These are phyloP conservation scores for Eupeodes latifasciatus DNA, from an alignment of 2,888 invertebrate species.

Conservation along the genomic window DNA sequence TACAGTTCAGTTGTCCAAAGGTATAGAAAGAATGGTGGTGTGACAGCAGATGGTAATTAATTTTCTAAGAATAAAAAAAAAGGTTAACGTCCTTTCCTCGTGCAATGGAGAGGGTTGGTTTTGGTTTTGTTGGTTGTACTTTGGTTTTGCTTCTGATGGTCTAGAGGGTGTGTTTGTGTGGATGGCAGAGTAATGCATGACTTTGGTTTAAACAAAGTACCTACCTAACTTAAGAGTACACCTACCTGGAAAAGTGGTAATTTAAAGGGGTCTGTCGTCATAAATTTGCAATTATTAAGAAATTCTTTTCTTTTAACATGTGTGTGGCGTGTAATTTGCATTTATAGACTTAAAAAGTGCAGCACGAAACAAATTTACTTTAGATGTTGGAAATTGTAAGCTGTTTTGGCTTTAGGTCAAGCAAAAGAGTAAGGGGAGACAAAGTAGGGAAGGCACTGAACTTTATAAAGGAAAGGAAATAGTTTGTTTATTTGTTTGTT, in stretches of 20 bases:
- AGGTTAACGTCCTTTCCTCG: constrained; percentile 50
- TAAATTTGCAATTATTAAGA: constrained; percentile 69
- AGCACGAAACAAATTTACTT: constrained; percentile 29
- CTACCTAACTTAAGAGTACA: not conserved
- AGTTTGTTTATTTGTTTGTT: no score
- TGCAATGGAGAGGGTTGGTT: not conserved
- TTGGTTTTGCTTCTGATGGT: not conserved
- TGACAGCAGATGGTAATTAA: constrained; percentile 56
- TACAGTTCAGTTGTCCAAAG: not conserved
- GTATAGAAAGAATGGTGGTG: not conserved
- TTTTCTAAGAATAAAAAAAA: constrained; percentile 37
- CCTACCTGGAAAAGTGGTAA: constrained; percentile 16
- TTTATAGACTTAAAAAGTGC: not conserved
- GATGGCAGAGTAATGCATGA: constrained; percentile 1
- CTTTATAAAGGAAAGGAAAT: no score
- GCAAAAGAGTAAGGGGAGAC: no score
- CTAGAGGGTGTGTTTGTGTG: not conserved
- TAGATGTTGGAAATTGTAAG: not conserved
- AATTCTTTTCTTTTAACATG: constrained; percentile 43
- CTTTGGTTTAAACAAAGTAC: constrained; percentile 23
- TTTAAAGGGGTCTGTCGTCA: constrained; percentile 40
- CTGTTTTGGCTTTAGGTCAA: not conserved
- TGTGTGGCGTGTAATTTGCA: constrained; percentile 50
- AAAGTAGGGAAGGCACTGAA: no score
- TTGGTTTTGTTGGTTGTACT: not conserved